Evolutionary conservation across 37 sponge, comb jelly and placozoan genomes (phyloP).

Genomic region (Spongia lamella): DNA sequence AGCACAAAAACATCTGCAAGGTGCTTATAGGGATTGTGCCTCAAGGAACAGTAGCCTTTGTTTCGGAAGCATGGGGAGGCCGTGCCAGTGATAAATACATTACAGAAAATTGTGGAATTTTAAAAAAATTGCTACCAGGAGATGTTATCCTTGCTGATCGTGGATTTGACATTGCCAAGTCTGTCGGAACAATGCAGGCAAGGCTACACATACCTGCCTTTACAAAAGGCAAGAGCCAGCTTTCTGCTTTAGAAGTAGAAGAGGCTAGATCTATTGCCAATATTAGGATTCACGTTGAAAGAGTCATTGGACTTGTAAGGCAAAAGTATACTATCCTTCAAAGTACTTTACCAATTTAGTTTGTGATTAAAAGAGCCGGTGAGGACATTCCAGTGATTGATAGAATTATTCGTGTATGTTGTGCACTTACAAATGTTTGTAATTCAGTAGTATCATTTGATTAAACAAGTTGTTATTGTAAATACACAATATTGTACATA

Average conservation of each 20-base stretch:
- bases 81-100: conserved; percentile 12
- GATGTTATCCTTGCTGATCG: conserved; percentile 47
- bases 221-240: conserved; percentile 45
- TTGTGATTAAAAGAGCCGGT: too few relatives aligned
- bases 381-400: too few relatives aligned
- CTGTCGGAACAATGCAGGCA: conserved; percentile 31
- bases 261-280: conserved; percentile 9
- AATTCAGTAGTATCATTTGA: conserved; percentile 23
- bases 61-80: too few relatives aligned
- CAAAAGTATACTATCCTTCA: too few relatives aligned
- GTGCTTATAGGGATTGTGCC: conserved; percentile 26
- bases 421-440: conserved; percentile 29
- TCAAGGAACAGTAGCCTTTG: conserved; percentile 27
- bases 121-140: conserved; percentile 15
- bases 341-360: too few relatives aligned
- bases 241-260: conserved; percentile 20
- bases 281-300: conserved; percentile 40
- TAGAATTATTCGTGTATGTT: too few relatives aligned
- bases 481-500: too few relatives aligned
- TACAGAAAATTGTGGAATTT: conserved; percentile 39
- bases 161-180: too few relatives aligned
- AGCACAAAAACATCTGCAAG: conserved; percentile 30
- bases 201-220: conserved; percentile 29
- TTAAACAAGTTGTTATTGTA: conserved; percentile 3
- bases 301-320: conserved; percentile 27